Evolutionary conservation across 2,113 vertebrate genomes (phyloP), one percentile per base, ranked within the genome.

Genomic region (Siniperca knerii): DNA sequence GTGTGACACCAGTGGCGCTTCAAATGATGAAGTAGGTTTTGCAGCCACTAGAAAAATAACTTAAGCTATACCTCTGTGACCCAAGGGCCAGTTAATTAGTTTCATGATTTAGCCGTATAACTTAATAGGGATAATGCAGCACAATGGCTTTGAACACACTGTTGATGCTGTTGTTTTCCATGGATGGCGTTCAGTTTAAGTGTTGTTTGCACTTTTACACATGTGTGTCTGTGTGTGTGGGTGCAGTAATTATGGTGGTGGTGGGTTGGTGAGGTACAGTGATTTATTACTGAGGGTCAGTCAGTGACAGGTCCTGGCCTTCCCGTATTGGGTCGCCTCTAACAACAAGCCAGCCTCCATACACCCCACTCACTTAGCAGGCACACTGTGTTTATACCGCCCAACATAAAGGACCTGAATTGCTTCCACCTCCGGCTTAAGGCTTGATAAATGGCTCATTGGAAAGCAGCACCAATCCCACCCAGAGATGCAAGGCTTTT

Each of bases 271-370:
- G 88, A 93, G 91, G 75, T 90, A 82, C 75, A 88, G 85, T 94
- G 95, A 94, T 96, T 94, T 95, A 96, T 96, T 95, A 93, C 89
- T 35, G 48, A 70, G 91, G 95, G 93, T 95, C 90, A 94, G 87
- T 78, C 87, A 66, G 81, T 90, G 92, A 92, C 93, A 90, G 90
- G 90, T 85, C 80, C 80, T 82, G 84, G 89, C 92, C 90, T 87
- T 91, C 83, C 82, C 90, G 91, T 82, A 87, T 82, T 83, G 81
- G 87, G 83, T 89, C 50, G 82, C 86, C 60, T 87, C 83, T 84
- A 91, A 92, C 90, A 92, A 84, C 81, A 85, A 82, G 80, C 90
- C 91, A 79, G 65, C 90, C 91, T 92, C 93, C 93, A 93, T 93
- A 89, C 93, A 88, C 78, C 91, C 87, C 84, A 88, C 79, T 93